Evolutionary conservation across 1,140 invertebrate species (phyloP).

Genomic region (Antheraea mylitta): DNA sequence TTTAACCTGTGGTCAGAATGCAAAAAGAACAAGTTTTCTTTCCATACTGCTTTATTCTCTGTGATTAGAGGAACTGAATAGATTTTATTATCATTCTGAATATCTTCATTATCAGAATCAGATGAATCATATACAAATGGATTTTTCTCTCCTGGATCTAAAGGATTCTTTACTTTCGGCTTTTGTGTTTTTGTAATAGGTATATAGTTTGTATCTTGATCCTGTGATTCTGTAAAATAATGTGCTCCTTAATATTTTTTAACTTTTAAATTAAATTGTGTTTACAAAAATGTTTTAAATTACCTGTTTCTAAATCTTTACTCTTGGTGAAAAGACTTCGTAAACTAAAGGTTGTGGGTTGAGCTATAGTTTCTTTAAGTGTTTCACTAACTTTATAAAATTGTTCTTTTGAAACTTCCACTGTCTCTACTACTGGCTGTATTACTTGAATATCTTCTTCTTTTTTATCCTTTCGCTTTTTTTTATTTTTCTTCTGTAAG

Average conservation of each 20-base stretch:
- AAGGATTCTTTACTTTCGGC: slow-evolving; percentile 61
- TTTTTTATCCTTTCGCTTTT: slow-evolving; percentile 46
- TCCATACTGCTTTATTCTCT: slow-evolving; percentile 61
- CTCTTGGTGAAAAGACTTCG: slow-evolving; percentile 77
- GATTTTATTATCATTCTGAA: slow-evolving; percentile 36
- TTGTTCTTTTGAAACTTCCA: slow-evolving; percentile 81
- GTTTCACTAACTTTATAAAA: slow-evolving; percentile 82
- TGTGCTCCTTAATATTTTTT: not conserved
- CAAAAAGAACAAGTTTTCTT: slow-evolving; percentile 80
- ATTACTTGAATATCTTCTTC: slow-evolving; percentile 36
- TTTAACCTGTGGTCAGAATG: slow-evolving; percentile 77
- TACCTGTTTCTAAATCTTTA: slow-evolving; percentile 52
- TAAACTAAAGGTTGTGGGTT: slow-evolving; percentile 80
- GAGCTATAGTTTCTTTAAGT: slow-evolving; percentile 76
- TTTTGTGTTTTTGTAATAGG: slow-evolving; percentile 44
- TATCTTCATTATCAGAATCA: slow-evolving; percentile 78
- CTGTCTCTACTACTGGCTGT: slow-evolving; percentile 45
- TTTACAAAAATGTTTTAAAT: not conserved
- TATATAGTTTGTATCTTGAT: slow-evolving; percentile 42
- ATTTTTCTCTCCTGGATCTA: slow-evolving; percentile 72
- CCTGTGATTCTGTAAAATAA: slow-evolving; percentile 35
- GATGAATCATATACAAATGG: slow-evolving; percentile 83
- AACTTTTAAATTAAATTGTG: not conserved
- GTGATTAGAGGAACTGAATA: slow-evolving; percentile 19
- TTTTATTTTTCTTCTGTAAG: slow-evolving; percentile 43